Evolutionary conservation across 1,140 invertebrate species (phyloP), one percentile per base, ranked within the genome.

Genomic region (Sinella curviseta): DNA sequence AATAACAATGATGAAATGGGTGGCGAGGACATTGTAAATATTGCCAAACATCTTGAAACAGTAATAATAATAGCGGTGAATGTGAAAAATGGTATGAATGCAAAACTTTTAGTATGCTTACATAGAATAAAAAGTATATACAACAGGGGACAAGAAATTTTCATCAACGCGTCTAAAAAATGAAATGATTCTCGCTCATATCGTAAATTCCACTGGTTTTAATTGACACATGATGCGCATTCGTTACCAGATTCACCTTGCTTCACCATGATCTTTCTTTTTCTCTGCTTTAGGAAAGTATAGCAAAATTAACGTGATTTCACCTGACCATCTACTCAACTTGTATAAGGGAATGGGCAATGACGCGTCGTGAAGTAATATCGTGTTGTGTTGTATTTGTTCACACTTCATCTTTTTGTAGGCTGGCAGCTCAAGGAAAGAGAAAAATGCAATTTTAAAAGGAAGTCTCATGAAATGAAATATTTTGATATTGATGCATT

Each of bases 191-290:
- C 24, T 16, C 31, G 31, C 65, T 60, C 55, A 33, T 12, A 33
- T 70, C 65, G 31, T 70, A 70, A 70, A 70, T 70, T 70, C 31
- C 8, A 8, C 31, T 70, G 8, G 31, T 70, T 70, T 70, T 70
- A 70, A 70, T 70, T 70, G 65, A 70, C 65, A 70, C 3, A 12
- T 70, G 20, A 20, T 48, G 39, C 8, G n/a, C 31, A 70, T 33
- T 70, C 31, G 31, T 70, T 16, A 70, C 8, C 8, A 48, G 26
- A 70, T 12, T 70, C 65, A 33, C 31, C 31, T 60, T 60, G 14
- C 14, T 60, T 60, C n/a, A 17, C 24, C 57, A 60, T 60, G 24
- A 60, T 26, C 3, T 60, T 60, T 60, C 57, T 26, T 60, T 60
- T 60, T n/a, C 4, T 60, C 14, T 60, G 24, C 57, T 60, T n/a